Evolutionary conservation across 2,888 invertebrate genomes (phyloP), one percentile per base, ranked within the genome.

Genomic region (Prosapia bicincta): DNA sequence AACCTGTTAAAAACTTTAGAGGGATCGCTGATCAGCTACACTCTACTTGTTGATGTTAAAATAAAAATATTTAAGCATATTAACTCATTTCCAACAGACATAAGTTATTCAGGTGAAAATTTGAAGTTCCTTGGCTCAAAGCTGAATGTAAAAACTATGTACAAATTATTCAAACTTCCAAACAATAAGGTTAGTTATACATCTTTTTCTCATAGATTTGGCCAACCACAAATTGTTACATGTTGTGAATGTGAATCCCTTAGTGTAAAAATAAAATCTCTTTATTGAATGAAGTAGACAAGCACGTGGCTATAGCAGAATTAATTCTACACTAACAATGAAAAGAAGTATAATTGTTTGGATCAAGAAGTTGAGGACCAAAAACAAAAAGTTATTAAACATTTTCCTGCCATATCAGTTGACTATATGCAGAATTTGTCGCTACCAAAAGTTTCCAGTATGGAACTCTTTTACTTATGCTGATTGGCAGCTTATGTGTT

Each of bases 401-500:
- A 74, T 26, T 69, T 77, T 9, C 32, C 74, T 10, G 66, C 80
- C 28, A 76, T 83, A 32, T 81, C 80, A 20, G 83, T 83, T 30
- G 82, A 82, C 73, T 81, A 80, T 65, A 80, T 82, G 76, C 79
- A 80, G 74, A 80, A 81, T 69, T 26, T 80, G 70, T 67, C 79
- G 9, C 69, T 82, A 24, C 82, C 81, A 13, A 81, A 80, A 69
- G 70, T 82, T 20, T 81, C 82, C 26, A 82, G 80, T 24, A 81
- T 81, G 66, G 74, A 79, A 78, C 72, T 75, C 28, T 77, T 74
- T n/a, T n/a, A n/a, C n/a, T 70, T 80, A 79, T 77, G 79, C 20
- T 77, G 81, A 68, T 38, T 78, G 24, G 77, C 77, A 13, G 78
- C 72, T 43, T 30, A 70, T 71, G 70, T 78, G n/a, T 73, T 77